Conservation (phyloP, 2,113 vertebrate species). For the Telmatochromis sp. region DNA sequence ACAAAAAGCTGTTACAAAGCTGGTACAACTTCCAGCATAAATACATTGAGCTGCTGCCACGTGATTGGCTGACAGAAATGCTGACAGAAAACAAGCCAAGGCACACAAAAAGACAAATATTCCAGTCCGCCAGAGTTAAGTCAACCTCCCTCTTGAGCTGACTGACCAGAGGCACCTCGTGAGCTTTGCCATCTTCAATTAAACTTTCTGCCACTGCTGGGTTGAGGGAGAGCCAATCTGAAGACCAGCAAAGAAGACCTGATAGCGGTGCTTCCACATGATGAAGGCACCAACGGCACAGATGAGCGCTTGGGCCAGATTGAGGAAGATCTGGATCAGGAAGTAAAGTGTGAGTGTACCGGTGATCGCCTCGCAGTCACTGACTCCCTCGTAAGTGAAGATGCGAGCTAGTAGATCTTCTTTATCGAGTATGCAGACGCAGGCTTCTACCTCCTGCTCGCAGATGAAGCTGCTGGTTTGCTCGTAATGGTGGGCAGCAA, state of each 20-base stretch:
- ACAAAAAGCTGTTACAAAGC: slow-evolving; percentile 33
- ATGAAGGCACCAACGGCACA: slow-evolving; percentile 82
- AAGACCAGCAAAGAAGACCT: slow-evolving; percentile 86
- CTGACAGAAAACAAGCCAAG: neutral
- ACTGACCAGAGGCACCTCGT: neutral
- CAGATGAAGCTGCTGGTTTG: slow-evolving; percentile 78
- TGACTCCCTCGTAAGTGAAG: slow-evolving; percentile 76
- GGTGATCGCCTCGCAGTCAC: slow-evolving; percentile 75
- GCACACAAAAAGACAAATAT: neutral
- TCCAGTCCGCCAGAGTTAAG: neutral
- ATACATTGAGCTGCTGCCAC: neutral
- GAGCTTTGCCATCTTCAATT: neutral
- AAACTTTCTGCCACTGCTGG: slow-evolving; percentile 77
- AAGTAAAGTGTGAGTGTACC: slow-evolving; percentile 78
- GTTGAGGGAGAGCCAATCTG: slow-evolving; percentile 63
- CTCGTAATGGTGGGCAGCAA: slow-evolving; percentile 78
- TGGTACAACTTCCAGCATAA: neutral
- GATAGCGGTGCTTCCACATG: slow-evolving; percentile 96
- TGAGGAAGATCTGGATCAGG: slow-evolving; percentile 84
- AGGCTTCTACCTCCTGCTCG: slow-evolving; percentile 27
- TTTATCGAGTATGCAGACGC: slow-evolving; percentile 78
- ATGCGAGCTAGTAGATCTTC: slow-evolving; percentile 81
- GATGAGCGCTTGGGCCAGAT: slow-evolving; percentile 77
- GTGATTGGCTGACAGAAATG: neutral
- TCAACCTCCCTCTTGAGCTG: neutral